These are phyloP conservation scores for Hydractinia echinata DNA, from an alignment of 30 jellyfish, hydroid and myxozoan genomes.

Conservation along the genomic window DNA sequence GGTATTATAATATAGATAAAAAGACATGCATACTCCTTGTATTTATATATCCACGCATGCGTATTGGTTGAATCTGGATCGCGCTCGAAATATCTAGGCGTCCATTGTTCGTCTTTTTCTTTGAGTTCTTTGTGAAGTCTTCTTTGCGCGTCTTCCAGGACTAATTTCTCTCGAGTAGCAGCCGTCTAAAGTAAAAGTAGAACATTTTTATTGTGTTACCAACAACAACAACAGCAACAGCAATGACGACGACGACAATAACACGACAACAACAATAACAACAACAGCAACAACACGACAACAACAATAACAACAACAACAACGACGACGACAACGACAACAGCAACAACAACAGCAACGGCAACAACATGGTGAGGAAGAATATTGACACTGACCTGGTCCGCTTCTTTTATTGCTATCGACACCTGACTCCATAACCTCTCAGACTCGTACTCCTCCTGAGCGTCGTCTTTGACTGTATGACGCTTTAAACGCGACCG, in stretches of 20 bases:
- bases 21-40: conserved; percentile 64
- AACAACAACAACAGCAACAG: too few relatives aligned
- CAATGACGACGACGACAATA: too few relatives aligned
- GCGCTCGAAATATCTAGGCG: conserved; percentile 70
- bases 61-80: conserved; percentile 66
- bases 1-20: too few relatives aligned
- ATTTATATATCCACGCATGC: conserved; percentile 81
- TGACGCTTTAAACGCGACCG: conserved; percentile 60
- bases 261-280: too few relatives aligned
- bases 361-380: too few relatives aligned
- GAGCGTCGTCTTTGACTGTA: conserved; percentile 46
- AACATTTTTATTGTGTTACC: too few relatives aligned
- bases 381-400: conserved; percentile 52
- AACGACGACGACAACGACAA: too few relatives aligned
- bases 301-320: too few relatives aligned
- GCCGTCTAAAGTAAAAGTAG: conserved; percentile 41
- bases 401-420: conserved; percentile 69
- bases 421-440: conserved; percentile 76
- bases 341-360: too few relatives aligned
- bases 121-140: conserved; percentile 66
- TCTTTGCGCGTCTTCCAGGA: conserved; percentile 77
- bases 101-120: conserved; percentile 79
- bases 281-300: too few relatives aligned
- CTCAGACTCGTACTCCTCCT: conserved; percentile 84
- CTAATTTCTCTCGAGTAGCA: conserved; percentile 87